Conservation (phyloP, 2,797 vertebrate genomes). For the Clamator glandarius region DNA sequence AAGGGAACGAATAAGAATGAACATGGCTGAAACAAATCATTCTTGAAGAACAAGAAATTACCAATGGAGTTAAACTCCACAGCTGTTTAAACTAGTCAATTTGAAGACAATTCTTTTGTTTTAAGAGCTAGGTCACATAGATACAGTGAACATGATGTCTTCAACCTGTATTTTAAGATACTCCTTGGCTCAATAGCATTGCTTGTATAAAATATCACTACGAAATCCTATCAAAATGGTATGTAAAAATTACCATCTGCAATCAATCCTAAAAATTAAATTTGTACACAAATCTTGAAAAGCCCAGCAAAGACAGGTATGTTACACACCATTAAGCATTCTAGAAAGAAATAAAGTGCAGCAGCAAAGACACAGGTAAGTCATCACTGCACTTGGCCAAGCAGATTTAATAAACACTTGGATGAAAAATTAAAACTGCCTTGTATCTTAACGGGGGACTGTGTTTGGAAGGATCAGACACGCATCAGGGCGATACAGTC, state of each 20-base stretch:
- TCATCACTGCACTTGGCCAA: not conserved
- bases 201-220: not conserved
- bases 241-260: not conserved
- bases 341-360: not conserved
- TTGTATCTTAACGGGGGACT: constrained; percentile 4
- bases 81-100: too few relatives aligned
- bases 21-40: too few relatives aligned
- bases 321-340: not conserved
- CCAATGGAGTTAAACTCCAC: too few relatives aligned
- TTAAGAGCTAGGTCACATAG: too few relatives aligned
- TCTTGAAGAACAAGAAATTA: too few relatives aligned
- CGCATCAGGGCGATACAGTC: not conserved
- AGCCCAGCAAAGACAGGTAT: not conserved
- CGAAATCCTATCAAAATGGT: not conserved
- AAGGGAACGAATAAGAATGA: too few relatives aligned
- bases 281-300: not conserved
- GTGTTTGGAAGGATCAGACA: constrained; percentile 4
- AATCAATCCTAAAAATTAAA: not conserved
- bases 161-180: not conserved
- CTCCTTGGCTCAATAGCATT: not conserved
- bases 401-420: not conserved
- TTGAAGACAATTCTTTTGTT: too few relatives aligned
- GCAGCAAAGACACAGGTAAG: not conserved
- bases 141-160: not conserved
- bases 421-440: constrained; percentile 32